Evolutionary conservation across 2,797 vertebrate species (phyloP), one percentile per base, ranked within the genome.

Genomic region (Euphonia xanthogaster): DNA sequence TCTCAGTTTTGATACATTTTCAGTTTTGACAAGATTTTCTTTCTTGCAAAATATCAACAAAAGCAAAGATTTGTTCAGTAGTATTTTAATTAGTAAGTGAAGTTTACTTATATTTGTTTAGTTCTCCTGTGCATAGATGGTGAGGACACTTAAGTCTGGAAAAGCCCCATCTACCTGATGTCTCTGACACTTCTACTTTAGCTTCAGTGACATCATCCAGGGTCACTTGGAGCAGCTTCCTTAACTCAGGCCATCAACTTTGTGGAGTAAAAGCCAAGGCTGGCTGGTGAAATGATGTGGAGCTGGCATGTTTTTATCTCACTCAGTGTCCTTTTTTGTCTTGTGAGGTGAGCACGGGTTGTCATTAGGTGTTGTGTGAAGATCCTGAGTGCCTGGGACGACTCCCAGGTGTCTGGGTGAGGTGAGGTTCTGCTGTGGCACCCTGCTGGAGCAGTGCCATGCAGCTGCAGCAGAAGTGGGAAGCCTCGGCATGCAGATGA

Each of bases 391-490:
- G 47, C 44, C 28, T 3, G 16, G 71, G n/a, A 35, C 55, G 33
- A 27, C 47, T 75, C 50, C 35, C 48, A 31, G 54, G 35, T 62
- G 62, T 3, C 17, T 6, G 37, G 47, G 28, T 63, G 24, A 79
- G 68, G 63, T 1, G 62, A 65, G 67, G 51, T 19, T 42, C 50
- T 21, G 37, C 70, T 39, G 58, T 65, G 77, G 83, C 45, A 42
- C 1, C 0, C 25, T 71, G 61, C 66, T 68, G 10, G 61, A 53
- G 74, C 35, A 2, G 22, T 1, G 21, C 73, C 0, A 1, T 12
- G 33, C 51, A 23, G 48, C 55, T 33, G 3, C 18, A 16, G 7
- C 28, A 83, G 33, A 7, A 25, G 42, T 0, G 47, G 39, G 58
- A 35, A 67, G 51, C 71, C 74, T 62, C 9, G 1, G 63, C 12